Evolutionary conservation across 2,797 vertebrate species (phyloP), one percentile per base, ranked within the genome.

Genomic region (Oryzias sinensis): DNA sequence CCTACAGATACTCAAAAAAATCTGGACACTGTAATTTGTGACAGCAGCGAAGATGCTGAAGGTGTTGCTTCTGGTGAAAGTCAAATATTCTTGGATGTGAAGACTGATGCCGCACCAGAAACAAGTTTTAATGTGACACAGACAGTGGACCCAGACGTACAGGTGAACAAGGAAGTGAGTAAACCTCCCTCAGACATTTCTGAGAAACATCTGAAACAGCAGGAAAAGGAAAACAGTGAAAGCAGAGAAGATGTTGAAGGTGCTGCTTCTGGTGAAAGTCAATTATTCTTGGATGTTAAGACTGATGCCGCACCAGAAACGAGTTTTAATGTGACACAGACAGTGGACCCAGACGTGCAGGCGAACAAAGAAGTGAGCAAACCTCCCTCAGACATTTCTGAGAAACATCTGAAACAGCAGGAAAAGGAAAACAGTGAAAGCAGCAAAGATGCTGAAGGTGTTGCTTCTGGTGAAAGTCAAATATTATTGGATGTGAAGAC

Each of bases 41-140:
- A 40, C 40, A 43, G 14, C 20, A 27, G 5, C 2, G 20, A 53
- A 53, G 14, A 47, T 18, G 20, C 45, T 41, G n/a, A 33, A n/a
- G 8, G 27, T 5, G 2, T 18, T 37, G 18, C 33, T 53, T 9
- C 29, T n/a, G 2, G 20, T 43, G 22, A 13, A 17, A 16, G 16
- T 43, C 16, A n/a, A 53, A 52, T 37, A 43, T 56, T 66, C 27
- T 18, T 59, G 41, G 49, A 60, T 22, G n/a, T 49, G 44, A 33
- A 62, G 44, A 22, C n/a, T 3, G 44, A 33, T 11, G 20, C 15
- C 4, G 7, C 43, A 53, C 44, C 52, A 33, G 53, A 70, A 40
- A 65, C 61, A 2, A 43, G 49, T 2, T 60, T 47, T 56, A 25
- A 52, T 5, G 6, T 2, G 14, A 24, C 25, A 43, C 51, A 41